Base-by-base conservation (phyloP, 1,140 invertebrate genomes). In the Bombus waltoni region DNA sequence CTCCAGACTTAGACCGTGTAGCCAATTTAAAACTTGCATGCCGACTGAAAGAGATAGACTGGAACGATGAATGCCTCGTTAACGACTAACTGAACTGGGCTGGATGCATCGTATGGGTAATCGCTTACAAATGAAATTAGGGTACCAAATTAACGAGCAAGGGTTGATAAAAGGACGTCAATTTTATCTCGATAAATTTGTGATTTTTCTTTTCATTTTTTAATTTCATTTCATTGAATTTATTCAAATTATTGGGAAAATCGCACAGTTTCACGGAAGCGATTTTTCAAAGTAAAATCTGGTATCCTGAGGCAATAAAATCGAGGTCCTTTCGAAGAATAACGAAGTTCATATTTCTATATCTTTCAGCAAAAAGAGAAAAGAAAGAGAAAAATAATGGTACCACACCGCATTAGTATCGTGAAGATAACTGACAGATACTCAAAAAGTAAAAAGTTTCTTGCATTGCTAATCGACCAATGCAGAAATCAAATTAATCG, bases 41-140 rank as follows among this genome's bases (percentile, higher is more conserved):
- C 84, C 62, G 6, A 53, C 71, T 81, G 78, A 75, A 81, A 75
- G 71, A 81, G 35, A 68, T 22, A 76, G 74, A 83, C n/a, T 22
- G 40, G 40, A 35, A 62, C 32, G 8, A 28, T 28, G 32, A 76
- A 65, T 57, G 62, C 15, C 0, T 59, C 35, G 35, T 81, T 32
- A 35, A 72, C 3, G 40, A 42, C 13, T 40, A 8, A 6, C 3
- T 53, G 18, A 25, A 53, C 62, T 42, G 28, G 13, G 28, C 3
- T 11, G 42, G 47, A 75, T 75, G 44, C 47, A 38, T 35, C 6
- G 11, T 15, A 28, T 15, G 10, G 10, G 9, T 22, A 73, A 73
- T 47, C 9, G 15, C 3, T 44, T 15, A 4, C 22, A 75, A 35
- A 53, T 25, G 22, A 53, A 32, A 38, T 40, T 22, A 40, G 40